Conservation (phyloP, 2,888 invertebrate genomes). For the Deroplatys truncata region DNA sequence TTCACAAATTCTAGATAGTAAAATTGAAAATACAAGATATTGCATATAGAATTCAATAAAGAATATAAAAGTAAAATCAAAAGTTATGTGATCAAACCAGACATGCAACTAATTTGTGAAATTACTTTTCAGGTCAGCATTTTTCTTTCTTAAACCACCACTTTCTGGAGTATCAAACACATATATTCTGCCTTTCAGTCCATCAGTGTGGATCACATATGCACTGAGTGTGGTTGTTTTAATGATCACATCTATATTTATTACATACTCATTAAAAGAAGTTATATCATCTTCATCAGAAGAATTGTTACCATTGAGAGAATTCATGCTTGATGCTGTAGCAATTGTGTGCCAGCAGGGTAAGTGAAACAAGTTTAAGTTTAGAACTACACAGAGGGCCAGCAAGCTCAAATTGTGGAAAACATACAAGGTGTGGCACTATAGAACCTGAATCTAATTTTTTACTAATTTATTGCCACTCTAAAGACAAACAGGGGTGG, state of each 20-base stretch:
- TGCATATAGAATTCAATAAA: too few relatives aligned
- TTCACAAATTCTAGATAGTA: too few relatives aligned
- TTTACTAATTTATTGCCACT: too few relatives aligned
- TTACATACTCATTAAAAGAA: not conserved
- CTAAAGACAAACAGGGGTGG: too few relatives aligned
- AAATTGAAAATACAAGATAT: too few relatives aligned
- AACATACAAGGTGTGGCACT: too few relatives aligned
- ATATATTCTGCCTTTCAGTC: not conserved
- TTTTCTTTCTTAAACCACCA: conserved; percentile 7
- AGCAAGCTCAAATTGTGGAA: too few relatives aligned
- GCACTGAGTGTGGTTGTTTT: not conserved
- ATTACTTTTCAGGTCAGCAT: not conserved
- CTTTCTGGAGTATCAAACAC: not conserved
- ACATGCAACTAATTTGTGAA: too few relatives aligned
- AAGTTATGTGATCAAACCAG: too few relatives aligned
- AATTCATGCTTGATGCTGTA: not conserved
- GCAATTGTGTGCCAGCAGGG: conserved; percentile 9
- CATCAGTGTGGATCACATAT: not conserved
- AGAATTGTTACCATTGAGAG: not conserved
- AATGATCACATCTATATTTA: not conserved
- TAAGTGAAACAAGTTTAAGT: not conserved
- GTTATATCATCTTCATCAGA: not conserved
- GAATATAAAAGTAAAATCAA: too few relatives aligned
- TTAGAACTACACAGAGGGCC: too few relatives aligned
- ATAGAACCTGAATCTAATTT: too few relatives aligned